phyloP scores from a whole-genome alignment of 2,797 vertebrate genomes.

The Acanthornis magna region DNA sequence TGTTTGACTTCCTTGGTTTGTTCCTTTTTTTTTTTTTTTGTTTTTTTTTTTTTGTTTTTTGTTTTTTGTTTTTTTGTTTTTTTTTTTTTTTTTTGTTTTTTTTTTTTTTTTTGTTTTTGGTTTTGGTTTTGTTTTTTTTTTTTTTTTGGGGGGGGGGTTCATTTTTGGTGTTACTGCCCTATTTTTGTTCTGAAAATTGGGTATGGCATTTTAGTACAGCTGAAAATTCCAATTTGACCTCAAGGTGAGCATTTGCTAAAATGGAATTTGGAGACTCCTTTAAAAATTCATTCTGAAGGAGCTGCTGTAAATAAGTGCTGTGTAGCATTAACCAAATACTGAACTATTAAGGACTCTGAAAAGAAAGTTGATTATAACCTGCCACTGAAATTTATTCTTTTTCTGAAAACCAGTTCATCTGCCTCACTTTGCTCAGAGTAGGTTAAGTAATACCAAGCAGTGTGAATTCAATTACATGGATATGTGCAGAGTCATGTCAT shows the following conservation, averaged over 20 bases:
- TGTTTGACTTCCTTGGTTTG: no score
- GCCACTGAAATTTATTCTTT: background rate
- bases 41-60: background rate
- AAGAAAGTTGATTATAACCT: background rate
- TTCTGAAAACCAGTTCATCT: slow-evolving; percentile 5
- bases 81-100: background rate
- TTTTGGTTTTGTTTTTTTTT: background rate
- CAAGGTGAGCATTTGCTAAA: background rate
- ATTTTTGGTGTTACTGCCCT: background rate
- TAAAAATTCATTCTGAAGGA: background rate
- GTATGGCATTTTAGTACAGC: background rate
- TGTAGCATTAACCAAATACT: background rate
- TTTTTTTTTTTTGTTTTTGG: background rate
- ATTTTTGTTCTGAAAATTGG: background rate
- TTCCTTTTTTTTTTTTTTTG: background rate
- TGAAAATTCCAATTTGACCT: background rate
- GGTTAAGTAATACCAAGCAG: background rate
- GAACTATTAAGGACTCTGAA: background rate
- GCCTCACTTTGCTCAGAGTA: background rate
- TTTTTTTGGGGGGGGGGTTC: no score
- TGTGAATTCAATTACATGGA: background rate
- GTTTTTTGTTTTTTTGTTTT: background rate
- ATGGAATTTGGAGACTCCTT: background rate
- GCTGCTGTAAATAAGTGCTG: background rate
- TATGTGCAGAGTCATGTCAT: background rate